Percentiles rank a stretch among this genome's conserved stretches.
phyloP scores from a whole-genome alignment of 2,797 vertebrate species.

The Amblyopsis hoosieri region DNA sequence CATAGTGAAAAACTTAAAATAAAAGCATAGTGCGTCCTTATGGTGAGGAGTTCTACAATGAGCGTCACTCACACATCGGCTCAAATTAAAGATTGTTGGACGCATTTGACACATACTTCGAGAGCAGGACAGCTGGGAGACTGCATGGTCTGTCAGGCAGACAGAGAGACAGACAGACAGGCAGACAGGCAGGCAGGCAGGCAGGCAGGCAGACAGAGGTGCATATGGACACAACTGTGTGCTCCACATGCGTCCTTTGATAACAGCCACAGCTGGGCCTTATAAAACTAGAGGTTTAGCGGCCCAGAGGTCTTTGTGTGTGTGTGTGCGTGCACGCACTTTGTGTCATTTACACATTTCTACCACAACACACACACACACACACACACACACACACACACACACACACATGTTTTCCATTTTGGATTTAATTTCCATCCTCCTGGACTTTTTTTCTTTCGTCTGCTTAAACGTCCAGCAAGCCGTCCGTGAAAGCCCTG shows the following conservation, averaged over 20 bases:
- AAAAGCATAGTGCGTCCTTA: too few relatives aligned
- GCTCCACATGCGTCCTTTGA: constrained; percentile 90
- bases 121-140: too few relatives aligned
- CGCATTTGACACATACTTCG: too few relatives aligned
- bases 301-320: constrained; percentile 47
- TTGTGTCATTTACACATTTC: constrained; percentile 86
- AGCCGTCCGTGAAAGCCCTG: constrained; percentile 71
- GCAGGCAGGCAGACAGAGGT: constrained; percentile 42
- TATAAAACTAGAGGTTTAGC: constrained; percentile 75
- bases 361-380: constrained; percentile 21
- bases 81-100: too few relatives aligned
- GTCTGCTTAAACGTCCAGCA: constrained; percentile 76
- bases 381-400: constrained; percentile 49
- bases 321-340: constrained; percentile 47
- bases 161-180: constrained; percentile 16
- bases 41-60: too few relatives aligned
- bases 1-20: too few relatives aligned
- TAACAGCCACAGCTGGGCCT: constrained; percentile 85
- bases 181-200: too few relatives aligned
- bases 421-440: constrained; percentile 87
- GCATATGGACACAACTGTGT: constrained; percentile 91
- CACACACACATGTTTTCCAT: constrained; percentile 78
- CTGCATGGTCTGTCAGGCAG: too few relatives aligned
- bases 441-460: constrained; percentile 85
- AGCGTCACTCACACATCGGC: too few relatives aligned